A percentile compares a stretch with the other conserved stretches of the same genome.
phyloP scores from a whole-genome alignment of 2,888 invertebrate species.

The Actias luna region DNA sequence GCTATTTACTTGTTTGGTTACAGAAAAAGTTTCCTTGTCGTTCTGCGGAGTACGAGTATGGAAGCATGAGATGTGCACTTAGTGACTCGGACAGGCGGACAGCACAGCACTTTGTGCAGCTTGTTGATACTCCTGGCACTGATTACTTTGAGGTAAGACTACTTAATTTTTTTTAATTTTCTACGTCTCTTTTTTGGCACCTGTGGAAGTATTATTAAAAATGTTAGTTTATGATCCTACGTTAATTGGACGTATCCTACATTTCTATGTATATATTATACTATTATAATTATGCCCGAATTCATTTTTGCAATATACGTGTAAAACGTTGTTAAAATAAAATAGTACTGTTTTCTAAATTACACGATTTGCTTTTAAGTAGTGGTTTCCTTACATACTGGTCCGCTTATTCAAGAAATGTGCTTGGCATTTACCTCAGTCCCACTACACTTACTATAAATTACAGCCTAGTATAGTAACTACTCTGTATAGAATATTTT shows the following conservation, averaged over 20 bases:
- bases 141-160: slow-evolving; percentile 74
- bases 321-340: neutral
- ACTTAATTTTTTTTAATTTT: neutral
- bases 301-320: neutral
- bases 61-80: slow-evolving; percentile 94
- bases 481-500: slow-evolving; percentile 37
- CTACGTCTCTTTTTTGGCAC: too few species aligned
- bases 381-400: neutral
- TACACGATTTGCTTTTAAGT: neutral
- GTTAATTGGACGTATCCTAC: too few species aligned
- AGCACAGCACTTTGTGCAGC: slow-evolving; percentile 93
- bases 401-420: slow-evolving; percentile 12
- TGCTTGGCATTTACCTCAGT: slow-evolving; percentile 1
- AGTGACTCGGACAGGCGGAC: slow-evolving; percentile 95
- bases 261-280: too few species aligned
- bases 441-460: slow-evolving; percentile 24
- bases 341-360: slow-evolving; percentile 2
- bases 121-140: slow-evolving; percentile 89
- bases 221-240: neutral
- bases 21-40: slow-evolving; percentile 95
- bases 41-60: slow-evolving; percentile 96
- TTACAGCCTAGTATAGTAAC: slow-evolving; percentile 30
- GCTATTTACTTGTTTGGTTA: slow-evolving; percentile 1
- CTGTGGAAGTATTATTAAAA: too few species aligned
- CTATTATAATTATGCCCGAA: neutral